Conservation (phyloP, 2,888 invertebrate genomes). For the Ypsolopha sequella region DNA sequence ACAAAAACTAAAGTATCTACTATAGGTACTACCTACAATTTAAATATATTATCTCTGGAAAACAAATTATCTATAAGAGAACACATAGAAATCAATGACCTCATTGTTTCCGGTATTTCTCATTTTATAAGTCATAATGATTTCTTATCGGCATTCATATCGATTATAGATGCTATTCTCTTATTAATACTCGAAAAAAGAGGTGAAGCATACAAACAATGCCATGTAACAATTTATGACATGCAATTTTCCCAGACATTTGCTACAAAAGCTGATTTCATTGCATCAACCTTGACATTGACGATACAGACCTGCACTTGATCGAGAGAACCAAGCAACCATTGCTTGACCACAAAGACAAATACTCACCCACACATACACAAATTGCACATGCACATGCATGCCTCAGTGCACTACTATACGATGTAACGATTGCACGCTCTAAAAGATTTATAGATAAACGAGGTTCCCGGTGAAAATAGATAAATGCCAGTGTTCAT, state of each 20-base stretch:
- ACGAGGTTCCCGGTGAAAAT: conserved; percentile 71
- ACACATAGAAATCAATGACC: no score
- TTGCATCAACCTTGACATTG: conserved; percentile 38
- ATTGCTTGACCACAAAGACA: conserved; percentile 26
- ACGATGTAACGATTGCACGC: conserved; percentile 70
- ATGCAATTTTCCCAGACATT: conserved; percentile 11
- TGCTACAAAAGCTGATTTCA: conserved; percentile 15
- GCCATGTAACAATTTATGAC: neutral
- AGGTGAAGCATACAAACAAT: neutral
- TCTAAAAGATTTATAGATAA: conserved; percentile 72
- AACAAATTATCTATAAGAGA: no score
- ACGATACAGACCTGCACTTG: conserved; percentile 27
- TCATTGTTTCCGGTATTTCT: no score
- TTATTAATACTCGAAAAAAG: neutral
- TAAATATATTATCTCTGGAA: no score
- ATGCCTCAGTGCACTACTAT: conserved; percentile 61
- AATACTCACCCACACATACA: conserved; percentile 14
- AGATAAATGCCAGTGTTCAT: conserved; percentile 67
- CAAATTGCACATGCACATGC: conserved; percentile 32
- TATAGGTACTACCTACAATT: no score
- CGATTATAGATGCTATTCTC: no score
- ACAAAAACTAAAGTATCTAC: no score
- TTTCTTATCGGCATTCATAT: no score
- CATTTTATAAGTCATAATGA: no score
- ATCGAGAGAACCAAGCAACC: conserved; percentile 16